Evolutionary conservation across 2,113 vertebrate genomes (phyloP).

Genomic region (Ophiodon elongatus): DNA sequence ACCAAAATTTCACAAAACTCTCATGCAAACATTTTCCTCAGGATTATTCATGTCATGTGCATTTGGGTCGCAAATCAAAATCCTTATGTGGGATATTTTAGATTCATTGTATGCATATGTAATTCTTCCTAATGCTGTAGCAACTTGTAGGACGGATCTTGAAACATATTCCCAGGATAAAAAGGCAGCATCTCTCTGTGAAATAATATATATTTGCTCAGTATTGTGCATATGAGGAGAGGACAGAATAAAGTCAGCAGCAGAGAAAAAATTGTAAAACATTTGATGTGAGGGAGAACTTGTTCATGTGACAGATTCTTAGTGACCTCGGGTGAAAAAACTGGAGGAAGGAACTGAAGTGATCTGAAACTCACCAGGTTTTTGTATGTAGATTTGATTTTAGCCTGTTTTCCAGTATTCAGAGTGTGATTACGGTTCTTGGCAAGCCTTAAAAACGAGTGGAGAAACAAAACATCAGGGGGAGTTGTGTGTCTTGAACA

Average conservation of each 20-base stretch:
- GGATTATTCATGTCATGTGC: no score
- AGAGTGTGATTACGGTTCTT: neutral
- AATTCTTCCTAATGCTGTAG: neutral
- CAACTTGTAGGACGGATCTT: neutral
- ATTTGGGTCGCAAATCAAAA: neutral
- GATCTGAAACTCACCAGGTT: no score
- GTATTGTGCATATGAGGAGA: neutral
- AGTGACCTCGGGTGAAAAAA: neutral
- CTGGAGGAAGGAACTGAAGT: neutral
- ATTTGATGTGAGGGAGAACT: neutral
- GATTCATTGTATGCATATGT: neutral
- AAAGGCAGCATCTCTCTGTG: neutral
- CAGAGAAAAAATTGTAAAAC: neutral
- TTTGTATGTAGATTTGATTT: neutral
- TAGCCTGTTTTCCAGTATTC: no score
- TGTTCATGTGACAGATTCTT: neutral
- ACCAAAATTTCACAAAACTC: neutral
- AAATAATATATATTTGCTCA: neutral
- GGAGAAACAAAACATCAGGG: conserved; percentile 15
- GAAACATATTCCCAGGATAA: neutral
- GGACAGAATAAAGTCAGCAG: neutral
- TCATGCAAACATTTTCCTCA: neutral
- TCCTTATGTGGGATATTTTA: neutral
- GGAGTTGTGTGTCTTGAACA: conserved; percentile 7
- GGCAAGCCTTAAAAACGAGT: conserved; percentile 24